phyloP scores from a whole-genome alignment of 2,888 invertebrate species.

The Neoitamus cyanurus region DNA sequence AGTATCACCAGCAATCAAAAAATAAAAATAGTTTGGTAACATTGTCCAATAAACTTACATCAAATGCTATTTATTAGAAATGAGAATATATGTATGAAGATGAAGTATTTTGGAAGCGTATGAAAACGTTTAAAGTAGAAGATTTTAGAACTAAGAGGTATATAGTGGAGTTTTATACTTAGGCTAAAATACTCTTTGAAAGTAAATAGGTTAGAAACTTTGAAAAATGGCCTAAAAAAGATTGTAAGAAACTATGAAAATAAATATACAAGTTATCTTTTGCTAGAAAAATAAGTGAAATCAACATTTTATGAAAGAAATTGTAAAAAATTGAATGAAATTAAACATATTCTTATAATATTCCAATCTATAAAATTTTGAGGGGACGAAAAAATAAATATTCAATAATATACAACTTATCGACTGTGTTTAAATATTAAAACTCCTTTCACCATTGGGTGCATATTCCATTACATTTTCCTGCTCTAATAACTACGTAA shows the following conservation, averaged over 20 bases:
- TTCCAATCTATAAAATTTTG: not conserved
- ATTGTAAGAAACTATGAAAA: not conserved
- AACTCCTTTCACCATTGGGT: not conserved
- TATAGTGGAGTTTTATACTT: not conserved
- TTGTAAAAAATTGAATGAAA: not conserved
- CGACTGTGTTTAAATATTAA: not conserved
- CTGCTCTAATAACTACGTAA: not conserved
- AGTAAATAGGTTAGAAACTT: conserved; percentile 12
- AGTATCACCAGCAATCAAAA: not conserved
- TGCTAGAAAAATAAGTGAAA: conserved; percentile 6
- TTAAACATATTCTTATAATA: not conserved
- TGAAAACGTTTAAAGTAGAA: not conserved
- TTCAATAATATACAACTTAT: not conserved
- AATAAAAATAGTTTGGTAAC: not conserved
- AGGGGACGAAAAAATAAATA: not conserved
- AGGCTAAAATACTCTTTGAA: not conserved
- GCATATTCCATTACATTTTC: not conserved
- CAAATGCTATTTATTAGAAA: not conserved
- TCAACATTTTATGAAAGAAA: not conserved
- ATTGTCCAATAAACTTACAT: not conserved
- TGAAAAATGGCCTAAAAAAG: conserved; percentile 15
- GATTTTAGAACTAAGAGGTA: not conserved
- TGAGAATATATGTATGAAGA: not conserved
- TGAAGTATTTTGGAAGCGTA: conserved; percentile 3
- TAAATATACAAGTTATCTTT: not conserved